Percentiles rank a stretch among this genome's conserved stretches.
Conservation (phyloP, 2,113 vertebrate genomes). For the Corydoras maculifer region DNA sequence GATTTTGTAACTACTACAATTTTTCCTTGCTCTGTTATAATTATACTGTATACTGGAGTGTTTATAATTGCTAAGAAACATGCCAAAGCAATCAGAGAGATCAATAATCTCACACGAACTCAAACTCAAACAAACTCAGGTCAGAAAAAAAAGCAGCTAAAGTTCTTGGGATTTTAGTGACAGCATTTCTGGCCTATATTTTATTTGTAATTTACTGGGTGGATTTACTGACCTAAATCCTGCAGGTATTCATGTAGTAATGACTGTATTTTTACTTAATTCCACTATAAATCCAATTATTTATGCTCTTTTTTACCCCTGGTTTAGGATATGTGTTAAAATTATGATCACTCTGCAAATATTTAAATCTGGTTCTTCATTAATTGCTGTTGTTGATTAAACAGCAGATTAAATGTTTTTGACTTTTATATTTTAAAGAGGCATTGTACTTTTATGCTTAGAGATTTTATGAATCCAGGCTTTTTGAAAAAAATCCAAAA, state of each 20-base stretch:
- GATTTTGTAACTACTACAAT: slow-evolving; percentile 38
- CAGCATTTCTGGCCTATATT: slow-evolving; percentile 30
- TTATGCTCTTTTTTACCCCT: slow-evolving; percentile 45
- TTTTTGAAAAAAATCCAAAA: too few relatives aligned
- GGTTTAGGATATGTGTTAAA: slow-evolving; percentile 42
- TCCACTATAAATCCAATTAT: slow-evolving; percentile 46
- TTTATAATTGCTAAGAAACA: slow-evolving; percentile 37
- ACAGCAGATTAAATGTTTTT: too few relatives aligned
- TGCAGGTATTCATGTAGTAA: neutral
- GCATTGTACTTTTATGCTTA: too few relatives aligned
- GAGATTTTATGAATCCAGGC: too few relatives aligned
- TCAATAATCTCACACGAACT: neutral
- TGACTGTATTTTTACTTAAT: slow-evolving; percentile 24
- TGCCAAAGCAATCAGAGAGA: slow-evolving; percentile 42
- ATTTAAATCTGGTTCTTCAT: slow-evolving; percentile 28
- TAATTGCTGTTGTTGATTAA: slow-evolving; percentile 25
- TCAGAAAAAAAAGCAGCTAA: slow-evolving; percentile 38
- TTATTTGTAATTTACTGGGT: slow-evolving; percentile 17
- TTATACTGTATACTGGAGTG: slow-evolving; percentile 19
- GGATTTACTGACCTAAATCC: neutral
- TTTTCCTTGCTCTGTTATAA: slow-evolving; percentile 32
- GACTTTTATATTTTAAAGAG: too few relatives aligned
- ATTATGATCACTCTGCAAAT: slow-evolving; percentile 44
- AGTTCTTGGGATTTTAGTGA: slow-evolving; percentile 31
- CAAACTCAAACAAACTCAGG: neutral